phyloP scores from a whole-genome alignment of 1,140 invertebrate genomes.

The Drosophila ananassae region DNA sequence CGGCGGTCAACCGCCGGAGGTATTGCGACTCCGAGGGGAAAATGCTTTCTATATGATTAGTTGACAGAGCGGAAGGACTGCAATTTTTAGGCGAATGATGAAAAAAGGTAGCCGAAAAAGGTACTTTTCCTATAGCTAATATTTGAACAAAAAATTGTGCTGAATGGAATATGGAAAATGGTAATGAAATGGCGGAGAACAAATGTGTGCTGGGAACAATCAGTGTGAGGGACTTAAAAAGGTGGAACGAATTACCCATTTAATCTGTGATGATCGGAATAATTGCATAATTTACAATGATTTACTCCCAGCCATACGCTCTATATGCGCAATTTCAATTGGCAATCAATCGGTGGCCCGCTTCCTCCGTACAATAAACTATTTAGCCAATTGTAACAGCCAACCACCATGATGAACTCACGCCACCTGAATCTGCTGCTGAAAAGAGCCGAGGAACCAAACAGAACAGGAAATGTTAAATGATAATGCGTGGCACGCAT shows the following conservation, averaged over 20 bases:
- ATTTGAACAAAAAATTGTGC: conserved; percentile 26
- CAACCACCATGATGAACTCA: conserved; percentile 9
- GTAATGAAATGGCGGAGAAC: neutral
- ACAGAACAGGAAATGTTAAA: conserved; percentile 75
- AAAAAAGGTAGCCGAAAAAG: conserved; percentile 11
- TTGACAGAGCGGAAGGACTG: conserved; percentile 54
- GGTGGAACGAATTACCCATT: conserved; percentile 31
- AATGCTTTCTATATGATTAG: conserved; percentile 77
- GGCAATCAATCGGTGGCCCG: conserved; percentile 50
- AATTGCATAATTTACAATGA: conserved; percentile 47
- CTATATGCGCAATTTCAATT: conserved; percentile 32
- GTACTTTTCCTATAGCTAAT: conserved; percentile 20
- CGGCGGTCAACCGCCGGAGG: conserved; percentile 2
- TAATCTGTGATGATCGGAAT: conserved; percentile 40
- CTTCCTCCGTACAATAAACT: conserved; percentile 36
- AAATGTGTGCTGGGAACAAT: too few species aligned
- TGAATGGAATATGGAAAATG: neutral
- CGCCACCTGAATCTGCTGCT: conserved; percentile 20
- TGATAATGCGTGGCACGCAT: conserved; percentile 80
- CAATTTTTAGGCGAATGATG: conserved; percentile 19
- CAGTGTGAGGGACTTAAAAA: conserved; percentile 13
- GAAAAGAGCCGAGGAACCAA: conserved; percentile 19
- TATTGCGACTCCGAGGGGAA: conserved; percentile 4
- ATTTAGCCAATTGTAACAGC: conserved; percentile 52
- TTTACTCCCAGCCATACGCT: conserved; percentile 35